phyloP scores from a whole-genome alignment of 2,797 vertebrate genomes.

The Odontamblyopus rebecca region DNA sequence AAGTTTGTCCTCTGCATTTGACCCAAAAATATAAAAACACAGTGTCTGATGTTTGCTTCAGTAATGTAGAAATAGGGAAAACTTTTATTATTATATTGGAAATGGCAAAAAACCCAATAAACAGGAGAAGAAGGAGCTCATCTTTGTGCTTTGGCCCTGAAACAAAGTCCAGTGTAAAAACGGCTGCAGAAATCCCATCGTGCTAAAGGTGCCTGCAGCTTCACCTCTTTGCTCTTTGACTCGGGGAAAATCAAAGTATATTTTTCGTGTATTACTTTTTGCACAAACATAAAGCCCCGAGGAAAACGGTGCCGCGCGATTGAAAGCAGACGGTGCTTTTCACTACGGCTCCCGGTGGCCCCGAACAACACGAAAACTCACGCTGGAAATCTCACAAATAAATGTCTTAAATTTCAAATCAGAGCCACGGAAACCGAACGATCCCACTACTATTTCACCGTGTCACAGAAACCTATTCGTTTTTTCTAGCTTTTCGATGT shows the following conservation, averaged over 20 bases:
- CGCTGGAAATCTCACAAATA: background rate
- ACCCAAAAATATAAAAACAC: no score
- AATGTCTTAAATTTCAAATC: constrained; percentile 1
- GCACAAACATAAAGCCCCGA: background rate
- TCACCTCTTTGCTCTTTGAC: background rate
- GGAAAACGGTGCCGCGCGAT: background rate
- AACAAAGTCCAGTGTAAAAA: background rate
- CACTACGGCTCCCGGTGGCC: background rate
- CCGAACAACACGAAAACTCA: background rate
- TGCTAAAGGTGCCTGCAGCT: background rate
- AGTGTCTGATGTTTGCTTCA: no score
- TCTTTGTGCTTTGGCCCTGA: background rate
- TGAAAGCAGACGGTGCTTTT: background rate
- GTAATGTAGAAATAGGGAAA: no score
- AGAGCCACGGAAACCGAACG: background rate
- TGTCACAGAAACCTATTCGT: background rate
- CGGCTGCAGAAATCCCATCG: background rate
- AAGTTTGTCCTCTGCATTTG: no score
- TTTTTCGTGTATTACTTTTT: constrained; percentile 5
- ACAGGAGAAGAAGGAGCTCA: rapidly evolving
- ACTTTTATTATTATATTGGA: no score
- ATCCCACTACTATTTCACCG: background rate
- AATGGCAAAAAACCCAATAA: no score
- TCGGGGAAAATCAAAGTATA: background rate
- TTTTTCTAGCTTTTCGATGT: background rate